phyloP scores from a whole-genome alignment of 2,113 vertebrate species.

The Tachysurus vachellii region DNA sequence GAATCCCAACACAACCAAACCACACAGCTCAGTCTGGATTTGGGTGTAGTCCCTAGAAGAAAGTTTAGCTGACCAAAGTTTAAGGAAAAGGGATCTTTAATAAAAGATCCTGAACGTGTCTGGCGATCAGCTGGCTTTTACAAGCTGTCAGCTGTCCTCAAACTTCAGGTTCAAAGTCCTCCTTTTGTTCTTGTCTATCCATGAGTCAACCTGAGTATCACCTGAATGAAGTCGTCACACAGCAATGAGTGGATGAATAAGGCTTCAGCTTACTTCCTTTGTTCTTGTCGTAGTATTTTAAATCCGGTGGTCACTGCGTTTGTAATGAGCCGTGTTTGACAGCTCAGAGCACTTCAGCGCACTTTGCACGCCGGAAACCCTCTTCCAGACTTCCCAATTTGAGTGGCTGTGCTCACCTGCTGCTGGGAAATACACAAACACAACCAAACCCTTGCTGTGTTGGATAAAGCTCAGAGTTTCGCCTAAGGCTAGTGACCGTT shows the following conservation, averaged over 20 bases:
- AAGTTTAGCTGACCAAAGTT: slow-evolving; percentile 13
- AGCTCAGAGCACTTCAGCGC: neutral
- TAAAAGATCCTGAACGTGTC: neutral
- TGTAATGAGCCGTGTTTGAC: neutral
- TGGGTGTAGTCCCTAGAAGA: slow-evolving; percentile 26
- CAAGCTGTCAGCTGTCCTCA: neutral
- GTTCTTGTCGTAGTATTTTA: neutral
- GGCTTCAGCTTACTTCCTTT: neutral
- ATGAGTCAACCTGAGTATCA: slow-evolving; percentile 31
- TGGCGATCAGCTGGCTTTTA: neutral
- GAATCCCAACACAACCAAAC: slow-evolving; percentile 18
- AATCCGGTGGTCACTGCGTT: neutral
- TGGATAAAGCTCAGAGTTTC: neutral
- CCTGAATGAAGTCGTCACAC: neutral
- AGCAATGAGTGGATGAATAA: neutral
- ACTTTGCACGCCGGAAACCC: neutral
- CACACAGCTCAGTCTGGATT: slow-evolving; percentile 22
- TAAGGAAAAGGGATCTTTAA: neutral
- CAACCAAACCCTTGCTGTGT: neutral
- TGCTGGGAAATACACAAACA: slow-evolving; percentile 36
- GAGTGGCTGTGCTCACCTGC: slow-evolving; percentile 36
- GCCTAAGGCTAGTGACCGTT: slow-evolving; percentile 1
- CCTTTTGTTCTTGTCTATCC: neutral
- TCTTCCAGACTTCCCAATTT: neutral
- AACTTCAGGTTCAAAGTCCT: slow-evolving; percentile 21